These are phyloP conservation scores for Drosophila lacicola DNA, from an alignment of 2,888 invertebrate species.

Conservation along the genomic window DNA sequence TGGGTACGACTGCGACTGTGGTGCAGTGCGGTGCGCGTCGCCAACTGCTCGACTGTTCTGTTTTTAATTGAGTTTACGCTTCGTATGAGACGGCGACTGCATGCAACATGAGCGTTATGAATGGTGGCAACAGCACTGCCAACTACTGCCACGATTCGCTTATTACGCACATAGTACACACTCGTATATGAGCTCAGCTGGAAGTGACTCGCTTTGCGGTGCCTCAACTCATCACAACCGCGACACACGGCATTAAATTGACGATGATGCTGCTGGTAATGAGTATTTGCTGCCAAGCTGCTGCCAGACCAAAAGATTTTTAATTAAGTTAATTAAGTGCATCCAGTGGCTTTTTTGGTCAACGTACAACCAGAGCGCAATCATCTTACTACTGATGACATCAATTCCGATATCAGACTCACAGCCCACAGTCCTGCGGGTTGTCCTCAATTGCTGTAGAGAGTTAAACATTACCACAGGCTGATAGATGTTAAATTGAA, in stretches of 20 bases:
- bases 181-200: conserved; percentile 60
- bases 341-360: conserved; percentile 66
- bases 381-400: conserved; percentile 27
- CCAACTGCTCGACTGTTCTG: conserved; percentile 69
- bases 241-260: conserved; percentile 26
- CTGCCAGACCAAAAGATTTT: conserved; percentile 54
- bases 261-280: conserved; percentile 14
- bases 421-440: conserved; percentile 11
- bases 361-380: conserved; percentile 33
- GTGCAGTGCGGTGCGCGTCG: neutral
- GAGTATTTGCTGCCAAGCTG: conserved; percentile 20
- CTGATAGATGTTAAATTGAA: conserved; percentile 10
- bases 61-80: conserved; percentile 81
- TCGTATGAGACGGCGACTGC: conserved; percentile 44
- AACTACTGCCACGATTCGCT: conserved; percentile 26
- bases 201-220: conserved; percentile 73
- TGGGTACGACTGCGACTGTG: neutral
- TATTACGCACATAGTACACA: conserved; percentile 29
- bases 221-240: conserved; percentile 20
- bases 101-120: conserved; percentile 63
- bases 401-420: conserved; percentile 8
- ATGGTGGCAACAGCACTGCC: conserved; percentile 32
- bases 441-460: conserved; percentile 16
- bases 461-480: conserved; percentile 1
- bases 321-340: conserved; percentile 79